Evolutionary conservation across 2,888 invertebrate genomes (phyloP), one percentile per base, ranked within the genome.

Genomic region (Heteromyza rotundicornis): DNA sequence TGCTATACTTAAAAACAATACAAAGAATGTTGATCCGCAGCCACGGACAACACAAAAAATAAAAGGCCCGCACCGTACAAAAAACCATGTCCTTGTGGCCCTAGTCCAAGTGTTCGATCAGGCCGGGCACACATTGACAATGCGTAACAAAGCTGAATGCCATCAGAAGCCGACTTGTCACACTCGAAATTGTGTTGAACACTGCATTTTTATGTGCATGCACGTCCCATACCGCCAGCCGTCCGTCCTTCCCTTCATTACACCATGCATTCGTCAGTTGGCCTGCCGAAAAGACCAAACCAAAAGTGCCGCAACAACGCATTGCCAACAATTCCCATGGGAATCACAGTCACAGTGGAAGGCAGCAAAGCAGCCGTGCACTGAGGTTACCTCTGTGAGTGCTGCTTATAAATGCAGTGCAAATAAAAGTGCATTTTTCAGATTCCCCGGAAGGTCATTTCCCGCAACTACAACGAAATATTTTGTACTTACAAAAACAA

Each of bases 361-460:
- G 7, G 12, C 32, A 12, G 7, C 32, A 32, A 32, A 5, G 12
- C 32, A 5, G 12, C 32, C 12, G 5, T 17, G 14, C 27, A 54
- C 59, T 59, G 60, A 40, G 35, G 32, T 60, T 56, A 7, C 23
- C 2, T 32, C 36, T 3, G 12, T 32, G 17, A 47, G 35, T 32
- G 20, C 20, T 20, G 47, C 20, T 47, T 64, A 59, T 64, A 60
- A 62, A 73, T 73, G 69, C 76, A 70, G 74, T 72, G 75, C 76
- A 70, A 74, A 74, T 75, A 76, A 75, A 70, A 73, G 70, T 72
- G 60, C 68, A 71, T 73, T 70, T 62, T 67, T 69, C 55, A 70
- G 65, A 67, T 69, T 67, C 64, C 72, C 70, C 68, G 67, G 54
- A 59, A 64, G 68, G 70, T 58, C 67, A 64, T 63, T 64, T 66